A percentile compares a stretch with the other conserved stretches of the same genome.
These are phyloP conservation scores for Drosophila ustulata DNA, from an alignment of 2,888 invertebrate species.

Conservation along the genomic window DNA sequence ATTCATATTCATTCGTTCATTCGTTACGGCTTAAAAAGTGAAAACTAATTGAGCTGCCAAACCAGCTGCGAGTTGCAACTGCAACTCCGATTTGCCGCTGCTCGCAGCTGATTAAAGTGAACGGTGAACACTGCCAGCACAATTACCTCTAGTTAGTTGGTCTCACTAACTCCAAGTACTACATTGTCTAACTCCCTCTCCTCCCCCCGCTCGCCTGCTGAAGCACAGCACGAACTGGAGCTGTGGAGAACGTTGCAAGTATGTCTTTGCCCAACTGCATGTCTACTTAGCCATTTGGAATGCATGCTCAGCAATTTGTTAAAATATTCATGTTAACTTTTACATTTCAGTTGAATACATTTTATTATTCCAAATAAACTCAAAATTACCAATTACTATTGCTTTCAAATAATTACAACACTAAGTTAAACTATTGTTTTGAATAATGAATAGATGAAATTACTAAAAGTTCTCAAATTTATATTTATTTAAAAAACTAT, in stretches of 20 bases:
- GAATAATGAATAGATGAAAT: not conserved
- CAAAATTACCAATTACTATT: too few species aligned
- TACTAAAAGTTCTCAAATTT: too few species aligned
- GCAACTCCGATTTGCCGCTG: slow-evolving; percentile 10
- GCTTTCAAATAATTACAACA: too few species aligned
- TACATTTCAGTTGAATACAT: not conserved
- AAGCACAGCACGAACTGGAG: slow-evolving; percentile 86
- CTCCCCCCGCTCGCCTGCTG: not conserved
- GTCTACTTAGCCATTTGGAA: not conserved
- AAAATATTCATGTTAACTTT: not conserved
- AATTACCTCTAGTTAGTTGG: slow-evolving; percentile 17
- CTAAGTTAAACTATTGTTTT: too few species aligned
- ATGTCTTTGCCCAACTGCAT: slow-evolving; percentile 84
- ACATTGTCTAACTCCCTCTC: slow-evolving; percentile 2
- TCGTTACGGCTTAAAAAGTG: slow-evolving; percentile 40
- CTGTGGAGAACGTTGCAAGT: slow-evolving; percentile 93
- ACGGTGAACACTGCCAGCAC: slow-evolving; percentile 13
- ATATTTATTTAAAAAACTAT: too few species aligned
- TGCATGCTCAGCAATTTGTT: slow-evolving; percentile 18
- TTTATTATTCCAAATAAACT: too few species aligned
- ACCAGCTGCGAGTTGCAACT: slow-evolving; percentile 22
- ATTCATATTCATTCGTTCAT: slow-evolving; percentile 42
- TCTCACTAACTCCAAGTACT: slow-evolving; percentile 11
- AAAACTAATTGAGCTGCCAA: slow-evolving; percentile 47
- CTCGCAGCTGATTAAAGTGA: slow-evolving; percentile 53